Conservation (phyloP, 2,888 invertebrate genomes). For the Galerucella nymphaeae region DNA sequence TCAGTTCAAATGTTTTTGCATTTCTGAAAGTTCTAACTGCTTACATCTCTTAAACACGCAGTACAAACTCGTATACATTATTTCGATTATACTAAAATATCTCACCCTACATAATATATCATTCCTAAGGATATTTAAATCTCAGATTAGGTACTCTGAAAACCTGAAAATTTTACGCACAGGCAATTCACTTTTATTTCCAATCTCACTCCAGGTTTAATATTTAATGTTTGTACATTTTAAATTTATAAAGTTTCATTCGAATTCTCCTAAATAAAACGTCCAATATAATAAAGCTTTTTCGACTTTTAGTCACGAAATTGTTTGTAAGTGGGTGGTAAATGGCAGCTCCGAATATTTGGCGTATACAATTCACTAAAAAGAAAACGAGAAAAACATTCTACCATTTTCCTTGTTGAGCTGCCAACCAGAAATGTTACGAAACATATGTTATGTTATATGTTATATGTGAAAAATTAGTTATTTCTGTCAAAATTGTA, state of each 20-base stretch:
- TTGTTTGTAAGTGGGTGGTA: slow-evolving; percentile 11
- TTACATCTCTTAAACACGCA: too few relatives aligned
- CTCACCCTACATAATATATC: too few relatives aligned
- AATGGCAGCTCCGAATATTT: slow-evolving; percentile 19
- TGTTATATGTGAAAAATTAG: not conserved
- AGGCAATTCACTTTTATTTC: not conserved
- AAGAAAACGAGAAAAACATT: slow-evolving; percentile 25
- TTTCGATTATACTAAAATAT: too few relatives aligned
- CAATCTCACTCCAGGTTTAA: not conserved
- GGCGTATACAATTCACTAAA: slow-evolving; percentile 26
- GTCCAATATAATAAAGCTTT: not conserved
- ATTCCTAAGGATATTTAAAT: too few relatives aligned
- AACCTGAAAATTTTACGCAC: too few relatives aligned
- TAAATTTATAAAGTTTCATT: not conserved
- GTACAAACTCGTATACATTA: too few relatives aligned
- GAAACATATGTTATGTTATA: slow-evolving; percentile 15
- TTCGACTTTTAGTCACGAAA: not conserved
- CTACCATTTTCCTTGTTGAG: not conserved
- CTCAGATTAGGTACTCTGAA: too few relatives aligned
- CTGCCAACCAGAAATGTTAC: slow-evolving; percentile 4
- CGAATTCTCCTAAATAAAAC: not conserved
- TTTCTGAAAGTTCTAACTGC: too few relatives aligned
- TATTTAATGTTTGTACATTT: not conserved
- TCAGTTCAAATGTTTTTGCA: too few relatives aligned
- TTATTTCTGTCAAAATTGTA: not conserved